Evolutionary conservation across 1,140 invertebrate genomes (phyloP), one percentile per base, ranked within the genome.

Genomic region (Psix sp.): DNA sequence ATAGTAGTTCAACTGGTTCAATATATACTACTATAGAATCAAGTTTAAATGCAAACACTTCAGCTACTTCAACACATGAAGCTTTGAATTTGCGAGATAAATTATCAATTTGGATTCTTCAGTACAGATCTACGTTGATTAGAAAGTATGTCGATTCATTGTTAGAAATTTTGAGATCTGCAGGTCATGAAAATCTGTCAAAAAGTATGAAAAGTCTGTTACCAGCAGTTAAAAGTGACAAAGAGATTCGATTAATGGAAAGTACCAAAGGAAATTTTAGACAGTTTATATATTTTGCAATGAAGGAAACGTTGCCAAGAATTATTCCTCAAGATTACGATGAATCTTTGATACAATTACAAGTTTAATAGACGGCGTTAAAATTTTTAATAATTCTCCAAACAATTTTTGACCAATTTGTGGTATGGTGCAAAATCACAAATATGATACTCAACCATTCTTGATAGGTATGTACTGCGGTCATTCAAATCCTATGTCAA

Each of bases 381-480:
- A 38, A 6, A n/a, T 65, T 5, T 65, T 33, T n/a, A 52, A 52
- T 36, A 40, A 60, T 10, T 60, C 42, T 0, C 5, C n/a, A 10
- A n/a, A n/a, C n/a, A n/a, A n/a, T n/a, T n/a, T n/a, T n/a, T n/a
- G n/a, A n/a, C n/a, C n/a, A n/a, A n/a, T n/a, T n/a, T n/a, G n/a
- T n/a, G n/a, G n/a, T n/a, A n/a, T n/a, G n/a, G n/a, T n/a, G n/a
- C n/a, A n/a, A 60, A 40, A 52, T n/a, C 2, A n/a, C 0, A 11
- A 43, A 7, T 60, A 59, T 51, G 3, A 29, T 16, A 31, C 20
- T 5, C 43, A 48, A 14, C 43, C 54, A 3, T 42, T 48, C 20
- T 7, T 60, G 5, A 40, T 35, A n/a, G 54, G 13, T 1, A 17
- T 49, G 5, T 59, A 29, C 13, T 68, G 26, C 18, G 54, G 54